Base-by-base conservation (phyloP, 2,797 vertebrate species). In the Mormyrops boulengeri region DNA sequence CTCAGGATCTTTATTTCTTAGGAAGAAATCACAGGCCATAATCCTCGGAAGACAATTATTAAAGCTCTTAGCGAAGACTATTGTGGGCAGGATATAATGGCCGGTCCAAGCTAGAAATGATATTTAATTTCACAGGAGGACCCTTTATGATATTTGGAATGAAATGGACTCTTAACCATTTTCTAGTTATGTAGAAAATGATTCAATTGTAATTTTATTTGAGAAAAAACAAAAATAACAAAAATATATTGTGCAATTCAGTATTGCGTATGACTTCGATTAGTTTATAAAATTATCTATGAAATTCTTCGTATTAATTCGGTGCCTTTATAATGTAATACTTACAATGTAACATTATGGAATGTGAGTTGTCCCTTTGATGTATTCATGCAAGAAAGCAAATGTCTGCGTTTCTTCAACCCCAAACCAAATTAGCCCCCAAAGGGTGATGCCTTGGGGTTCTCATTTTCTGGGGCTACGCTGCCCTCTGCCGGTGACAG, bases 401-500 rank as follows among this genome's bases (percentile, higher is more conserved):
- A 80, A 80, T 17, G 73, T n/a, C 14, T 44, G 38, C 44, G 73
- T 80, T 80, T 80, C 38, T 44, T 80, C 38, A 80, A n/a, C 38
- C 38, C 73, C 38, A 19, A 4, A n/a, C 73, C 73, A 2, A 41
- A 80, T 41, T 44, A n/a, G 73, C 17, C 73, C 38, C 73, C 38
- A 1, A 41, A 5, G 73, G 17, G 73, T 7, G 34, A 41, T 19
- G 38, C 17, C 4, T 80, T 19, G 66, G 34, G 2, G 89, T 41
- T 69, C 88, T 91, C 89, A 53, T 94, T 92, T 52, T 91, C 93
- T 66, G 95, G 94, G 88, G 92, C 94, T 94, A 96, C 95, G 92
- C 93, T 93, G 91, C 96, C 96, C 92, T 97, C 97, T 0, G 92
- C 94, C 82, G 97, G 96, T 90, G 93, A 90, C 82, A 14, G 82